Base-by-base conservation (phyloP, 2,113 vertebrate species). In the Dendrocopos noguchii region DNA sequence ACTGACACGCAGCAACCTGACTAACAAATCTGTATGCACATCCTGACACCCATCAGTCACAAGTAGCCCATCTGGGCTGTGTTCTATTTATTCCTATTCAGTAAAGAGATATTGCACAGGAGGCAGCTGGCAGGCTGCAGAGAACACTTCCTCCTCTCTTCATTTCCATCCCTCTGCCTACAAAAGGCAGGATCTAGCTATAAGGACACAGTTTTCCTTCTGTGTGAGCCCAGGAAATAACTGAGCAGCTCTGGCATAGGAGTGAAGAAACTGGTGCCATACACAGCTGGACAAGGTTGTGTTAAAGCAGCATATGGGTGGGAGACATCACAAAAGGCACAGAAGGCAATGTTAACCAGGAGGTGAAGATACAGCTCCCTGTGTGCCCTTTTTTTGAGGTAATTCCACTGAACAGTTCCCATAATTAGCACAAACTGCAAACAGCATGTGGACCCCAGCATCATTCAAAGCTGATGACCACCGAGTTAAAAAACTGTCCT, bases 31-130 rank as follows among this genome's bases (percentile, higher is more conserved):
- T 70, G 29, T 28, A 25, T 1, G 12, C 3, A 10, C 56, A 83
- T 67, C 68, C 72, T 95, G 87, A 87, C 82, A 88, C 84, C 72
- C 71, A 60, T 87, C 94, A 91, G 74, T 94, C 87, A 80, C 9
- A 34, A 87, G 46, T 20, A 85, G 46, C 82, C 82, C 90, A 93
- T 91, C 82, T 93, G 90, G 64, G 16, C 28, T 29, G 21, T 82
- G 52, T 66, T 81, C 87, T 87, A 33, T 92, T 94, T 90, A 90
- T 87, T 94, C n/a, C 64, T 67, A 15, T 74, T 83, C 90, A 74
- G 25, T 31, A 70, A 87, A 95, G 64, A 80, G 25, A 59, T 22
- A 27, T 2, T 25, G 39, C 56, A 82, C 52, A 91, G 87, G 59
- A 93, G 46, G 64, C 94, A 95, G 84, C 81, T 93, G 93, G 39